phyloP scores from a whole-genome alignment of 2,888 invertebrate species.

The Lysandra bellargus region DNA sequence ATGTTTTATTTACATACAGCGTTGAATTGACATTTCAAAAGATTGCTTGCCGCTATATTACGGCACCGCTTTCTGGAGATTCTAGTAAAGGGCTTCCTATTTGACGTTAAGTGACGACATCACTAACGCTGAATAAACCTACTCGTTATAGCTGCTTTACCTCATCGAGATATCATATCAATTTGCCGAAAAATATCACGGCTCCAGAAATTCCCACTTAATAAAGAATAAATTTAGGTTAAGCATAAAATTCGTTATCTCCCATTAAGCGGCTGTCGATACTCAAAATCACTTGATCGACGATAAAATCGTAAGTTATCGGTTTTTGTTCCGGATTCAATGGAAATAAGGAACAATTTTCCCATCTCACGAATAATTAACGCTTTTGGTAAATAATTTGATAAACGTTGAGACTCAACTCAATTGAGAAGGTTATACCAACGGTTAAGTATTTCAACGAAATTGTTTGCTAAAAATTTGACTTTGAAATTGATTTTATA shows the following conservation, averaged over 20 bases:
- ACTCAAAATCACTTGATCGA: conserved; percentile 6
- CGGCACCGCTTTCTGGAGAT: too few relatives aligned
- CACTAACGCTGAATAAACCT: too few relatives aligned
- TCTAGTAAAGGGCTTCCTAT: too few relatives aligned
- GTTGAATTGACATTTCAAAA: too few relatives aligned
- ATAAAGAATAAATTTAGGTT: conserved; percentile 6
- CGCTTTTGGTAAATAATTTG: conserved; percentile 8
- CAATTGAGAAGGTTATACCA: background rate
- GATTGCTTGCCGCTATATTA: too few relatives aligned
- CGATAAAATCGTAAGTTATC: conserved; percentile 23
- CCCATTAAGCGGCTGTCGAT: background rate
- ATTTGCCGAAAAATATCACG: background rate
- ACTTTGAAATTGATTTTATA: too few relatives aligned
- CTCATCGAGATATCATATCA: background rate
- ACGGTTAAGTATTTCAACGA: background rate
- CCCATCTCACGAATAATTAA: background rate
- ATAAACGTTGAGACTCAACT: background rate
- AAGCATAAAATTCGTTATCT: conserved; percentile 21
- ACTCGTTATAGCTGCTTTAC: background rate
- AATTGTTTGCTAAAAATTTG: background rate
- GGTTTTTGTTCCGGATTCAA: background rate
- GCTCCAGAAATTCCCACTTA: background rate
- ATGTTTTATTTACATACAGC: too few relatives aligned
- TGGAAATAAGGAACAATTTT: conserved; percentile 5
- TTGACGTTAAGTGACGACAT: too few relatives aligned